Evolutionary conservation across 2,888 invertebrate genomes (phyloP).

Genomic region (Eudemis profundana): DNA sequence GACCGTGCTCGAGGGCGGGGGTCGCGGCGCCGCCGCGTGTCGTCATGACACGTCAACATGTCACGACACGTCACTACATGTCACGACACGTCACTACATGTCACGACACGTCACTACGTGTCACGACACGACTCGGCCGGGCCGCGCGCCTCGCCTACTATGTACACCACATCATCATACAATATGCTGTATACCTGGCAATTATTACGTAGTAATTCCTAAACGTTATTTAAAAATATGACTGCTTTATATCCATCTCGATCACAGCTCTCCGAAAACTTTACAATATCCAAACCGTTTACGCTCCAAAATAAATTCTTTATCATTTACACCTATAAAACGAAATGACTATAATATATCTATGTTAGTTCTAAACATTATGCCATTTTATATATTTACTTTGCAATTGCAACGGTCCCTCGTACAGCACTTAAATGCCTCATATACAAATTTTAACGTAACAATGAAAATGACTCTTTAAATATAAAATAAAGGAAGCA

Average conservation of each 20-base stretch:
- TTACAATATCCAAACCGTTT: slow-evolving; percentile 79
- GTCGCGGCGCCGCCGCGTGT: slow-evolving; percentile 45
- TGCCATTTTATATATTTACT: slow-evolving; percentile 85
- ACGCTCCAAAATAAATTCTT: slow-evolving; percentile 84
- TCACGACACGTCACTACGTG: neutral
- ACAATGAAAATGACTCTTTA: slow-evolving; percentile 75
- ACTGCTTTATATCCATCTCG: slow-evolving; percentile 84
- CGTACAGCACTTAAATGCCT: slow-evolving; percentile 83
- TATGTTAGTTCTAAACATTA: slow-evolving; percentile 84
- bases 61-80: neutral
- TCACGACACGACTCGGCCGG: slow-evolving; percentile 36
- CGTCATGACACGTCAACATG: neutral
- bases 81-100: too few relatives aligned
- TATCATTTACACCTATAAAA: slow-evolving; percentile 84
- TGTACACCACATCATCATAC: slow-evolving; percentile 56
- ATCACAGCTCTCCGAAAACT: slow-evolving; percentile 85
- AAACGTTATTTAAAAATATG: slow-evolving; percentile 84
- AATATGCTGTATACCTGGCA: slow-evolving; percentile 66
- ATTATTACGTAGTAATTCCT: slow-evolving; percentile 82
- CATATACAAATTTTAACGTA: slow-evolving; percentile 80
- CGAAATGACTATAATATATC: slow-evolving; percentile 84
- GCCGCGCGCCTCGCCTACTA: slow-evolving; percentile 46
- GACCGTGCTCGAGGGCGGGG: slow-evolving; percentile 65
- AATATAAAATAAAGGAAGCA: slow-evolving; percentile 74
- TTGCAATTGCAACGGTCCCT: slow-evolving; percentile 86